phyloP scores from a whole-genome alignment of 2,113 vertebrate genomes.

The Lamprologus speciosus region DNA sequence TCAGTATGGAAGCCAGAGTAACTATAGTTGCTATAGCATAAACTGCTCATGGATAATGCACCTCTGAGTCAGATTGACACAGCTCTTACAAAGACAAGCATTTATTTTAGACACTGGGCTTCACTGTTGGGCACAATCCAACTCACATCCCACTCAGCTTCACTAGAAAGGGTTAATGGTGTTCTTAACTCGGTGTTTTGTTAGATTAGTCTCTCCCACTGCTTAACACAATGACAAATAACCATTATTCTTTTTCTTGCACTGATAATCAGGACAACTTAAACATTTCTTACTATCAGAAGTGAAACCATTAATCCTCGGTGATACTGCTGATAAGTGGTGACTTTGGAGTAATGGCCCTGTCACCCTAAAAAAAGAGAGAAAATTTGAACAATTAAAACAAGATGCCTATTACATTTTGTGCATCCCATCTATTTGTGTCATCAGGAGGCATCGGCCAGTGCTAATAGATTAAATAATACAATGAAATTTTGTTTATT shows the following conservation, averaged over 20 bases:
- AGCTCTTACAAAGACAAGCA: background rate
- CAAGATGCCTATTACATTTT: constrained; percentile 90
- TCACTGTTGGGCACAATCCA: constrained; percentile 5
- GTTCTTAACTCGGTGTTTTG: constrained; percentile 71
- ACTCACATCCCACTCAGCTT: background rate
- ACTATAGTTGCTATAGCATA: background rate
- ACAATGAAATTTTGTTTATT: constrained; percentile 49
- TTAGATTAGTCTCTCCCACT: constrained; percentile 85
- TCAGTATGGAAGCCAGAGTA: background rate
- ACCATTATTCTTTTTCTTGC: constrained; percentile 97
- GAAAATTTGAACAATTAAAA: constrained; percentile 97
- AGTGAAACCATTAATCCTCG: constrained; percentile 99
- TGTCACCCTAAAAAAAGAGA: constrained; percentile 82
- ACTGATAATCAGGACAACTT: constrained; percentile 99
- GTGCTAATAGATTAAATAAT: constrained; percentile 84
- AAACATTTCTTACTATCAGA: constrained; percentile 95
- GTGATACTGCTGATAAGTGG: constrained; percentile 94
- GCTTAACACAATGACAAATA: constrained; percentile 98
- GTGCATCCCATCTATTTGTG: constrained; percentile 76
- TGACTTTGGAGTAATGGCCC: constrained; percentile 97
- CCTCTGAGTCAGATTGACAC: background rate
- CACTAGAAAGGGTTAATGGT: constrained; percentile 83
- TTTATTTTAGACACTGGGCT: background rate
- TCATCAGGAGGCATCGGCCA: constrained; percentile 84
- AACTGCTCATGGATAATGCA: background rate